These are phyloP conservation scores for Bellardia pandia DNA, from an alignment of 2,888 invertebrate species.

Conservation along the genomic window DNA sequence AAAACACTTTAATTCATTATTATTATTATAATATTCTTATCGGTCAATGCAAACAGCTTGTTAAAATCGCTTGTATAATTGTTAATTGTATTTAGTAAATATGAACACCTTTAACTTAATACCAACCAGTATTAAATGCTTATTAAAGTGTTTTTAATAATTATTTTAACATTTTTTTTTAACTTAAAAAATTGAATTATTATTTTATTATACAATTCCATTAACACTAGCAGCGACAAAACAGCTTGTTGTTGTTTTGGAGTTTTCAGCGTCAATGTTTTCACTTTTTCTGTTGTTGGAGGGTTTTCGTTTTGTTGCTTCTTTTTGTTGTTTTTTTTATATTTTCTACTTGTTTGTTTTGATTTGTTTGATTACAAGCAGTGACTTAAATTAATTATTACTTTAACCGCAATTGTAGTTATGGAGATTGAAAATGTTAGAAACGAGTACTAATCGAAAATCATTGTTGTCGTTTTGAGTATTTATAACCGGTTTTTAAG, in stretches of 20 bases:
- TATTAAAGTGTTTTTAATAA: conserved; percentile 5
- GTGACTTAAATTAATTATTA: background rate
- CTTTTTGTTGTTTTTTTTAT: conserved; percentile 4
- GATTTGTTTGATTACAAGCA: background rate
- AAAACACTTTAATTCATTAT: background rate
- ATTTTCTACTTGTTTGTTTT: background rate
- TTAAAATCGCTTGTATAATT: conserved; percentile 13
- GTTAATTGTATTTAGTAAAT: background rate
- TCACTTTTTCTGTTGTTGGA: conserved; percentile 26
- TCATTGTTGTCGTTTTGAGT: too few relatives aligned
- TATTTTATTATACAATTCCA: background rate
- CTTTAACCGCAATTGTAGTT: background rate
- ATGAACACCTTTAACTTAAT: too few relatives aligned
- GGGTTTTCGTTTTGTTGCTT: background rate
- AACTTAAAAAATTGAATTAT: background rate
- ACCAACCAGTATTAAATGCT: background rate
- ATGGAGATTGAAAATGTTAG: background rate
- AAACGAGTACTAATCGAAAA: too few relatives aligned
- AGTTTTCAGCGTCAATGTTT: conserved; percentile 39
- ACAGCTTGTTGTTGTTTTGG: background rate
- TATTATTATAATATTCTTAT: conserved; percentile 18
- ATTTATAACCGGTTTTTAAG: too few relatives aligned
- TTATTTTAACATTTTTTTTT: conserved; percentile 8
- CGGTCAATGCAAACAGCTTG: conserved; percentile 42
- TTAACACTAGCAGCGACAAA: background rate